These are phyloP conservation scores for Neodiprion pinetum DNA, from an alignment of 1,140 invertebrate genomes.

Conservation along the genomic window DNA sequence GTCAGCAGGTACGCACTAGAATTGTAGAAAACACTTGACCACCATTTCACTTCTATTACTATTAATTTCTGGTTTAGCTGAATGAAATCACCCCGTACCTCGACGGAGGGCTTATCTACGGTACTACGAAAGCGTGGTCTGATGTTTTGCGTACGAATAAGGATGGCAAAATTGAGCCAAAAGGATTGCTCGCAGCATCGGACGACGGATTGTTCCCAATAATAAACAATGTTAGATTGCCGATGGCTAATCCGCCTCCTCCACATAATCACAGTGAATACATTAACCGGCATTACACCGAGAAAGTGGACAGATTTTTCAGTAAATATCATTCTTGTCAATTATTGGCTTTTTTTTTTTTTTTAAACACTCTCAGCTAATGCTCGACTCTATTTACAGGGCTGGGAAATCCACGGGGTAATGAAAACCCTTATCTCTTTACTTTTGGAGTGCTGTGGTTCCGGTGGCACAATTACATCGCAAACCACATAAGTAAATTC, in stretches of 20 bases:
- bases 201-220: constrained; percentile 61
- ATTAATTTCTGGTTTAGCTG: constrained; percentile 51
- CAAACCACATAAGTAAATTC: constrained; percentile 49
- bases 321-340: constrained; percentile 55
- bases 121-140: constrained; percentile 66
- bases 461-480: constrained; percentile 70
- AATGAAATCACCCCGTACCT: constrained; percentile 71
- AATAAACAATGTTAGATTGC: constrained; percentile 61
- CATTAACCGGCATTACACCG: constrained; percentile 51
- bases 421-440: constrained; percentile 67
- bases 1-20: constrained; percentile 59
- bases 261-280: constrained; percentile 60
- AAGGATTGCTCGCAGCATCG: constrained; percentile 57
- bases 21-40: neutral
- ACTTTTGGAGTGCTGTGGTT: constrained; percentile 68
- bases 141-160: constrained; percentile 62
- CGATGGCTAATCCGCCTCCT: constrained; percentile 69
- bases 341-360: constrained; percentile 1
- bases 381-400: constrained; percentile 49
- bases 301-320: constrained; percentile 63
- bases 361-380: constrained; percentile 15
- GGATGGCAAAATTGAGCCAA: constrained; percentile 57
- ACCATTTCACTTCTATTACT: constrained; percentile 13
- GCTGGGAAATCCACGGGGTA: constrained; percentile 68
- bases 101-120: constrained; percentile 69